Evolutionary conservation across 2,797 vertebrate species (phyloP).

Genomic region (Eidolon dupreanum): DNA sequence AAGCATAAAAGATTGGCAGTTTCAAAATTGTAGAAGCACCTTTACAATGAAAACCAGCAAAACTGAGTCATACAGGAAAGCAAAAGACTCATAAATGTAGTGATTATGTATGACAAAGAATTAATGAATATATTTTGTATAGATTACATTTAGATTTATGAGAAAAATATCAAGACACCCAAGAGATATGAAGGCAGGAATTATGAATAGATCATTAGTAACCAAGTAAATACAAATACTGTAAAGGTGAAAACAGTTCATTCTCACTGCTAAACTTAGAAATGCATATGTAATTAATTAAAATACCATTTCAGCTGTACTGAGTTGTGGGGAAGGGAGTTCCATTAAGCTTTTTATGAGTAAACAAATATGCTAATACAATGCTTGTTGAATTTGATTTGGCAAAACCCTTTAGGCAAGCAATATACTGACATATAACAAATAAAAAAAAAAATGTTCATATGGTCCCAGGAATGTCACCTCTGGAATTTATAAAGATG

Average conservation of each 20-base stretch:
- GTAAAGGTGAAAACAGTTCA: not conserved
- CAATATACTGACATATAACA: not conserved
- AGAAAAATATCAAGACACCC: not conserved
- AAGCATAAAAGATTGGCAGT: not conserved
- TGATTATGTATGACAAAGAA: not conserved
- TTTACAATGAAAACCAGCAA: not conserved
- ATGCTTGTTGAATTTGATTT: not conserved
- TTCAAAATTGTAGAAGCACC: not conserved
- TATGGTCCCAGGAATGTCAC: not conserved
- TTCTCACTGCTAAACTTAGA: not conserved
- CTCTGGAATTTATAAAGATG: not conserved
- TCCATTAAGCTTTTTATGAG: not conserved
- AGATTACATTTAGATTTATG: not conserved
- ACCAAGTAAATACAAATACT: not conserved
- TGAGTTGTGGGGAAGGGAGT: not conserved
- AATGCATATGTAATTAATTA: constrained; percentile 28
- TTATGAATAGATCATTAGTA: not conserved
- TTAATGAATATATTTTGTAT: not conserved
- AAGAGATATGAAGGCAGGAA: not conserved
- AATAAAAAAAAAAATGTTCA: not conserved
- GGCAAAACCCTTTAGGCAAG: not conserved
- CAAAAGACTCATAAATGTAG: not conserved
- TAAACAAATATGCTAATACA: not conserved
- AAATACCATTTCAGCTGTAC: not conserved
- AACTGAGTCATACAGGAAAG: not conserved